Evolutionary conservation across 1,140 invertebrate genomes (phyloP).

Genomic region (Sminthurides bifidus): DNA sequence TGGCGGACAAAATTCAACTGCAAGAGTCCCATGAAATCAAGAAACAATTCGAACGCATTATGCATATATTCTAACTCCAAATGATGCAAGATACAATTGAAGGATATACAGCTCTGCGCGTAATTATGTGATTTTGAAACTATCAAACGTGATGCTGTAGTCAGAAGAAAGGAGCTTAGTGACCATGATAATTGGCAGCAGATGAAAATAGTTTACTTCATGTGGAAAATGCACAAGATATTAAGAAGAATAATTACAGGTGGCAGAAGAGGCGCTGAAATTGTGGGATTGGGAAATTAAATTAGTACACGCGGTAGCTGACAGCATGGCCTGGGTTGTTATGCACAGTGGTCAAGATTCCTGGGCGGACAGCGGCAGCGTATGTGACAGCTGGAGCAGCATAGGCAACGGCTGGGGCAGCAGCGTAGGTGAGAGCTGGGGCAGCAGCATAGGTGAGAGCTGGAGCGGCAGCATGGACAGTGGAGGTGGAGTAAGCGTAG

Average conservation of each 20-base stretch:
- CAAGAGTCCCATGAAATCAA: too few species aligned
- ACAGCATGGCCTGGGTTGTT: constrained; percentile 39
- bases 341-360: constrained; percentile 36
- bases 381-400: constrained; percentile 25
- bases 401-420: constrained; percentile 29
- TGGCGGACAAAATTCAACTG: too few species aligned
- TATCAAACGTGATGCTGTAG: too few species aligned
- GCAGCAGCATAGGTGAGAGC: constrained; percentile 18
- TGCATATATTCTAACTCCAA: too few species aligned
- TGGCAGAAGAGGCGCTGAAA: too few species aligned
- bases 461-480: constrained; percentile 18
- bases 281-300: background rate
- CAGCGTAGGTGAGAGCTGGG: constrained; percentile 18
- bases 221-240: background rate
- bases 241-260: constrained; percentile 1
- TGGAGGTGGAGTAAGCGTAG: constrained; percentile 29
- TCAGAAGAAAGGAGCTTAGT: too few species aligned
- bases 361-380: constrained; percentile 29
- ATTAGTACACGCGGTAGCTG: constrained; percentile 37
- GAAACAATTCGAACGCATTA: too few species aligned
- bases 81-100: too few species aligned
- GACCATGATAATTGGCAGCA: too few species aligned
- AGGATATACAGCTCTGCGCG: too few species aligned
- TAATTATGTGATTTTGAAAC: too few species aligned
- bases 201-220: constrained; percentile 7